phyloP scores from a whole-genome alignment of 2,888 invertebrate genomes.

The Acrobasis suavella region DNA sequence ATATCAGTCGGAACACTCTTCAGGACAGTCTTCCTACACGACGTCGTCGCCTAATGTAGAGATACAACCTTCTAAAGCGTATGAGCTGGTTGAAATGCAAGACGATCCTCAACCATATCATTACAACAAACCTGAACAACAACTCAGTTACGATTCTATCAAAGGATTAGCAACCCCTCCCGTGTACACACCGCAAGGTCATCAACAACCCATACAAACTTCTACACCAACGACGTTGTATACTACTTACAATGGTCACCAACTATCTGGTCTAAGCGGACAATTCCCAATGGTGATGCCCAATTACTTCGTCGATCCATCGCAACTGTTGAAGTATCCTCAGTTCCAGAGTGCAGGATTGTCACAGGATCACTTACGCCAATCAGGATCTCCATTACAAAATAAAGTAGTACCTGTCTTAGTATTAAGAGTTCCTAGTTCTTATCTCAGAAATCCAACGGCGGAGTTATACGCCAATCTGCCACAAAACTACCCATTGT shows the following conservation, averaged over 20 bases:
- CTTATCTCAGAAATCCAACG: constrained; percentile 77
- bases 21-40: constrained; percentile 39
- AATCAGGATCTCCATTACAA: constrained; percentile 58
- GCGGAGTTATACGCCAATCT: constrained; percentile 81
- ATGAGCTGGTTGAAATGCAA: constrained; percentile 67
- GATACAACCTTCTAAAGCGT: constrained; percentile 83
- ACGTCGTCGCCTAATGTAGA: constrained; percentile 67
- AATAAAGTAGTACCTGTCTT: constrained; percentile 81
- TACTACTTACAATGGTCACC: constrained; percentile 74
- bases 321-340: constrained; percentile 68
- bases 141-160: constrained; percentile 50
- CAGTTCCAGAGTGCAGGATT: constrained; percentile 78
- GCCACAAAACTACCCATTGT: constrained; percentile 79
- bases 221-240: constrained; percentile 62
- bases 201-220: constrained; percentile 32
- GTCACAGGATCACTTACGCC: constrained; percentile 71
- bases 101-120: constrained; percentile 60
- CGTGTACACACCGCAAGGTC: constrained; percentile 33
- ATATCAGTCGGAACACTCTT: constrained; percentile 36
- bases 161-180: constrained; percentile 50
- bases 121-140: constrained; percentile 60
- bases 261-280: constrained; percentile 68
- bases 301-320: constrained; percentile 71
- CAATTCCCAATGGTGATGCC: constrained; percentile 76
- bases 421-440: constrained; percentile 81